phyloP scores from a whole-genome alignment of 2,888 invertebrate species.

The Hirtodrosophila trivittata region DNA sequence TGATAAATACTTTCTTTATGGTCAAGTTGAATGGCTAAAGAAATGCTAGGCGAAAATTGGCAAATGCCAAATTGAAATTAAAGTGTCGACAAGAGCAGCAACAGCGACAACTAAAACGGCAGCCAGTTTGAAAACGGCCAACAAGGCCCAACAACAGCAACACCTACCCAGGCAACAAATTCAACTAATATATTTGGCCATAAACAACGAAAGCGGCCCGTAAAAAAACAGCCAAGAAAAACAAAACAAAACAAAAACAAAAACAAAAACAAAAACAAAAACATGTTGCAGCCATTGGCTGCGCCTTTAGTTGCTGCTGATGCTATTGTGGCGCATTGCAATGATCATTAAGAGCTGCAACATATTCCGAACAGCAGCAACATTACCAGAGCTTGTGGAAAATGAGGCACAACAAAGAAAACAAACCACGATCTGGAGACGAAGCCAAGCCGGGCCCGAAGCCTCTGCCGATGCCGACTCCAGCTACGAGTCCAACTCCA shows the following conservation, averaged over 20 bases:
- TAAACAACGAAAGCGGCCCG: slow-evolving; percentile 71
- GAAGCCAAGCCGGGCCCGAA: slow-evolving; percentile 30
- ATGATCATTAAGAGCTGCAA: slow-evolving; percentile 56
- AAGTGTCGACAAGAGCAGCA: slow-evolving; percentile 66
- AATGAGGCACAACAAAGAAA: slow-evolving; percentile 42
- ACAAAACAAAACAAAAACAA: slow-evolving; percentile 23
- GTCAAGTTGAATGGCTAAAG: slow-evolving; percentile 33
- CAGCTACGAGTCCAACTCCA: slow-evolving; percentile 21
- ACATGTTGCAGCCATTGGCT: slow-evolving; percentile 34
- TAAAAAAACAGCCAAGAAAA: slow-evolving; percentile 27
- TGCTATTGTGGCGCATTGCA: slow-evolving; percentile 23
- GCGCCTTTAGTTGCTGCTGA: neutral
- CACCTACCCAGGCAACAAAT: slow-evolving; percentile 62
- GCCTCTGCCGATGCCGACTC: slow-evolving; percentile 17
- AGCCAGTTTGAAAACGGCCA: slow-evolving; percentile 71
- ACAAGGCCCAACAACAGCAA: slow-evolving; percentile 47
- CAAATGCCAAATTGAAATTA: slow-evolving; percentile 71
- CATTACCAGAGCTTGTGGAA: slow-evolving; percentile 44
- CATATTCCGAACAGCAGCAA: slow-evolving; percentile 24
- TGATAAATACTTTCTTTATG: slow-evolving; percentile 70
- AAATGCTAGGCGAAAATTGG: slow-evolving; percentile 62
- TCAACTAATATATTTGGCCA: slow-evolving; percentile 74
- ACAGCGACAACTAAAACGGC: slow-evolving; percentile 42
- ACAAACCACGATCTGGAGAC: slow-evolving; percentile 36
- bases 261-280: slow-evolving; percentile 12